phyloP scores from a whole-genome alignment of 1,140 invertebrate species.

The Uloborus diversus region DNA sequence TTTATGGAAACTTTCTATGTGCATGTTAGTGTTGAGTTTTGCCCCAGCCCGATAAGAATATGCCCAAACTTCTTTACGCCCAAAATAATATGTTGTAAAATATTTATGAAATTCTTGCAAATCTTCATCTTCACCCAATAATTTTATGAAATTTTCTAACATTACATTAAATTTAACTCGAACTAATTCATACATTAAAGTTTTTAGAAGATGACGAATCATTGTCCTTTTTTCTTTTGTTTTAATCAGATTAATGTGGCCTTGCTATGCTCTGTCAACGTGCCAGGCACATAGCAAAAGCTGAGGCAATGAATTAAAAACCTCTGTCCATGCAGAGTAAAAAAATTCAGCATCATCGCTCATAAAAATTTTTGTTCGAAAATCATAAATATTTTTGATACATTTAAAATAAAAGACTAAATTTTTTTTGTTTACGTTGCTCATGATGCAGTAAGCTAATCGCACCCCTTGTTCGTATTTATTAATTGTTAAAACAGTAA shows the following conservation, averaged over 20 bases:
- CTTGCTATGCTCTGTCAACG: conserved; percentile 4
- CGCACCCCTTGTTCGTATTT: conserved; percentile 12
- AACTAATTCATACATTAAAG: conserved; percentile 16
- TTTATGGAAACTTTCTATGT: background rate
- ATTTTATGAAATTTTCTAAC: background rate
- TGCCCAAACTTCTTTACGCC: conserved; percentile 2
- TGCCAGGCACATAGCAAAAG: conserved; percentile 19
- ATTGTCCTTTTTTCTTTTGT: background rate
- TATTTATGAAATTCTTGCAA: conserved; percentile 1
- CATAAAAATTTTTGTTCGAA: conserved; percentile 1
- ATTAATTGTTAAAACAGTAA: conserved; percentile 30
- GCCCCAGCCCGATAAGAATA: background rate
- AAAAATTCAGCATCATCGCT: conserved; percentile 14
- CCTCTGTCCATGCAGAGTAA: background rate
- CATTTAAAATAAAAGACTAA: conserved; percentile 24
- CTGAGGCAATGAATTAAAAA: background rate
- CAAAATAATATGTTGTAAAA: conserved; percentile 3
- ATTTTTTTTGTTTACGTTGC: background rate
- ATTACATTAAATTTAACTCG: background rate
- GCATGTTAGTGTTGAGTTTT: conserved; percentile 2
- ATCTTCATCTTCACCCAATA: conserved; percentile 1
- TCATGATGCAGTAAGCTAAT: conserved; percentile 1
- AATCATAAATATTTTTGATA: background rate
- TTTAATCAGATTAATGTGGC: background rate
- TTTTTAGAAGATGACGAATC: conserved; percentile 7